Conservation (phyloP, 2,797 vertebrate species). For the Sebastes reedi region DNA sequence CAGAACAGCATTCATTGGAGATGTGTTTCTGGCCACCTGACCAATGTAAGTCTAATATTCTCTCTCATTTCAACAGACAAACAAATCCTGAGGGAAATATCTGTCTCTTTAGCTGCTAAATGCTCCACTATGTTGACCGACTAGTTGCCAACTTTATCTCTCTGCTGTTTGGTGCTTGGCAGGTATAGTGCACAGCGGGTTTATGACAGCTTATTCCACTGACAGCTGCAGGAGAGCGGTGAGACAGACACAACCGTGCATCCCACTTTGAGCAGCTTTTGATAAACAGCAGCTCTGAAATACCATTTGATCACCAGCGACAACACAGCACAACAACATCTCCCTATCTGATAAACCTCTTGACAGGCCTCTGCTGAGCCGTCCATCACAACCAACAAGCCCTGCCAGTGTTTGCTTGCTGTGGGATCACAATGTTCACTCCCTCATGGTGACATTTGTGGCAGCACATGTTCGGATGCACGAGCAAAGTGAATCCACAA, state of each 20-base stretch:
- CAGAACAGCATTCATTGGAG: neutral
- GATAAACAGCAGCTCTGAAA: neutral
- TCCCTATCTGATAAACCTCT: neutral
- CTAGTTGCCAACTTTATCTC: neutral
- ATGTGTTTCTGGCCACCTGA: too few species aligned
- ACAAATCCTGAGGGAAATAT: neutral
- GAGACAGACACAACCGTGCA: neutral
- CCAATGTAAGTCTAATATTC: neutral
- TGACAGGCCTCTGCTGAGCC: neutral
- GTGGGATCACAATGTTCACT: conserved; percentile 9
- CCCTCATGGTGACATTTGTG: neutral
- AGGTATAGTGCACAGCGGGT: neutral
- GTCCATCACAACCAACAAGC: neutral
- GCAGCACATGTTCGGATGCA: neutral
- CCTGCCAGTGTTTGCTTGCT: neutral
- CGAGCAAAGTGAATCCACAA: conserved; percentile 2
- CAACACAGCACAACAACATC: too few species aligned
- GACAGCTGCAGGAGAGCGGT: neutral
- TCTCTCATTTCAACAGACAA: neutral
- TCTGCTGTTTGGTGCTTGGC: neutral
- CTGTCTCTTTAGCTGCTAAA: neutral
- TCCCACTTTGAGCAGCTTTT: neutral
- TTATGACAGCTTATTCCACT: neutral
- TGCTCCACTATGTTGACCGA: neutral
- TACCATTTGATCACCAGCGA: too few species aligned